Base-by-base conservation (phyloP, 2,113 vertebrate species). In the Labeo rohita region DNA sequence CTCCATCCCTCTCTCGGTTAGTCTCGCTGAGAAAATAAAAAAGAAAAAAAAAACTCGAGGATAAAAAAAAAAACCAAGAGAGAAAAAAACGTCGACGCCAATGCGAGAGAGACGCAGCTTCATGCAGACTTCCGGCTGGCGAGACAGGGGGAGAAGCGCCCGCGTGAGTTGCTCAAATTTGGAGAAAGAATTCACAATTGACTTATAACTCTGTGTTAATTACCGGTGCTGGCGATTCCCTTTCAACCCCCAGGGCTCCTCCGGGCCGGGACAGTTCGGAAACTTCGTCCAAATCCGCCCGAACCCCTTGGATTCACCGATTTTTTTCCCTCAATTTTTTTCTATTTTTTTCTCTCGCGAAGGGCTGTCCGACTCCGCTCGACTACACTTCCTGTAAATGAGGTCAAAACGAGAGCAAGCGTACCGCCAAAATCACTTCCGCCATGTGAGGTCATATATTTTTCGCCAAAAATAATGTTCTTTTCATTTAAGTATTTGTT, bases 101-200 rank as follows among this genome's bases (percentile, higher is more conserved):
- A 88, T 89, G 93, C 90, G 85, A 91, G 92, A 94, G 94, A 94
- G 93, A 93, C 93, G 92, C 94, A 94, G 94, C 92, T 93, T 93
- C 92, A 91, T 92, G 94, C 93, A 94, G 93, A 95, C 95, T 95
- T 95, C 95, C 95, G 95, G 94, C 94, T 93, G 90, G 81, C 85
- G 93, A 89, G 93, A 92, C 91, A 91, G 92, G 80, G 80, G 84
- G 84, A 87, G 85, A 85, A 87, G 88, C 88, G 87, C 84, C 80
- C 86, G 79, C 47, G 54, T 61, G 84, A 90, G 80, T 86, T 47
- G 92, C 92, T 91, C 89, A 92, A 92, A 93, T 92, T 90, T 90
- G 90, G 86, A 90, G 89, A 91, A 91, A 92, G 89, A 73, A 92
- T 91, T 88, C 87, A 92, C 90, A 91, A 86, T 87, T 84, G 66